Percentiles rank a stretch among this genome's conserved stretches.
Evolutionary conservation across 2,113 vertebrate genomes (phyloP).

Genomic region (Phocoena sinus): DNA sequence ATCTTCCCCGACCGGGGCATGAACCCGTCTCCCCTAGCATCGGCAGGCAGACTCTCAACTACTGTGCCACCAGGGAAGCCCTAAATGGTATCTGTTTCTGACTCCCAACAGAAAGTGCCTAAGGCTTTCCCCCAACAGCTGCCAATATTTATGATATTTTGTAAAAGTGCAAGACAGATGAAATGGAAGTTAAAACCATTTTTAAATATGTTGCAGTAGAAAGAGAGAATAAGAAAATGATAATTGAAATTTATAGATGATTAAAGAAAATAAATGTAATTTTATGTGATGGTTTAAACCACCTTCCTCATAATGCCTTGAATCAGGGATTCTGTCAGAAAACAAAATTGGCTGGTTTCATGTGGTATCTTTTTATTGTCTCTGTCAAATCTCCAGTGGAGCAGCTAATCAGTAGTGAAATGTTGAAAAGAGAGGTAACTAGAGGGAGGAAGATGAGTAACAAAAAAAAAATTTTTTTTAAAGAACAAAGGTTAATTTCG

Average conservation of each 20-base stretch:
- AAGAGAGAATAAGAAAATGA: neutral
- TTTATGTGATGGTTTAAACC: neutral
- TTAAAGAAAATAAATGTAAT: neutral
- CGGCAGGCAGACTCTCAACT: no score
- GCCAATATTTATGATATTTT: neutral
- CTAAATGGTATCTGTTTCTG: neutral
- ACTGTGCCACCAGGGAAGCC: neutral
- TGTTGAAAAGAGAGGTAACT: neutral
- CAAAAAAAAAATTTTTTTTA: neutral
- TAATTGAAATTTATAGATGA: slow-evolving; percentile 16
- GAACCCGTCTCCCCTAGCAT: no score
- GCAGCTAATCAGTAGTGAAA: neutral
- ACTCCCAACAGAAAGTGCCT: neutral
- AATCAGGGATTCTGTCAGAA: neutral
- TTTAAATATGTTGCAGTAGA: neutral
- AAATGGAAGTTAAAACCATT: neutral
- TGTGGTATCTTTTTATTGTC: slow-evolving; percentile 13
- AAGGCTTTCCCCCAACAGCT: neutral
- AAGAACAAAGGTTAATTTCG: neutral
- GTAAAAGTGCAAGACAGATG: neutral
- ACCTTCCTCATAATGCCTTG: neutral
- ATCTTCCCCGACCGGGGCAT: no score
- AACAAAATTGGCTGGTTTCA: neutral
- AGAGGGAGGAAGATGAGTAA: neutral
- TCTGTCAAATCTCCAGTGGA: neutral